Base-by-base conservation (phyloP, 2,797 vertebrate species). In the Botia kubotai region DNA sequence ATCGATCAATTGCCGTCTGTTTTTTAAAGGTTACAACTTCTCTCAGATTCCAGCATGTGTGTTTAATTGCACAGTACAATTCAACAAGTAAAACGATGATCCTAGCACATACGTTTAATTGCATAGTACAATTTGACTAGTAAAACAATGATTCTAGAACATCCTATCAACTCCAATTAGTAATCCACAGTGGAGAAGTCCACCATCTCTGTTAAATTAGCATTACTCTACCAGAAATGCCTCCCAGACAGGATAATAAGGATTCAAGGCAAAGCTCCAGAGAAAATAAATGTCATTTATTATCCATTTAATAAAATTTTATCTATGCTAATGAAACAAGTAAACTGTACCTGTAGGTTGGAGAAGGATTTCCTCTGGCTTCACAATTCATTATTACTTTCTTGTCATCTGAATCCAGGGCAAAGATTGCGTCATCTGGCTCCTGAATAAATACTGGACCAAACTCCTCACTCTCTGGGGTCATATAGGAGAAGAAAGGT, bases 371-470 rank as follows among this genome's bases (percentile, higher is more conserved):
- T 86, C 95, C 95, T 86, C 89, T 94, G 11, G 95, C 97, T 90
- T 98, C 96, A 87, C 97, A 99, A 86, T 92, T 96, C 90, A 99
- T 85, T 75, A 95, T 91, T 71, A 97, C 93, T 91, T 97, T 98
- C 93, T 96, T 98, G 88, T 98, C 95, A 46, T 96, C 94, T 3
- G 96, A 95, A 87, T 96, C 95, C 85, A 96, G 89, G 5, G 97
- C 94, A 76, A 97, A 96, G 90, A 97, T 95, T 69, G 93, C 87
- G 69, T 97, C 94, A 4, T 96, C 95, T 21, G 97, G 97, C 87
- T 99, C 97, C 87, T 96, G 96, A 68, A 96, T 82, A 85, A 99
- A 98, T 82, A 96, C 91, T 0, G 97, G 97, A 39, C 97, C 97
- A 70, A 96, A 97, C 90, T 97, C 95, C 79, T 96, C 94, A 81